Evolutionary conservation across 2,797 vertebrate genomes (phyloP).

Genomic region (Varecia variegata): DNA sequence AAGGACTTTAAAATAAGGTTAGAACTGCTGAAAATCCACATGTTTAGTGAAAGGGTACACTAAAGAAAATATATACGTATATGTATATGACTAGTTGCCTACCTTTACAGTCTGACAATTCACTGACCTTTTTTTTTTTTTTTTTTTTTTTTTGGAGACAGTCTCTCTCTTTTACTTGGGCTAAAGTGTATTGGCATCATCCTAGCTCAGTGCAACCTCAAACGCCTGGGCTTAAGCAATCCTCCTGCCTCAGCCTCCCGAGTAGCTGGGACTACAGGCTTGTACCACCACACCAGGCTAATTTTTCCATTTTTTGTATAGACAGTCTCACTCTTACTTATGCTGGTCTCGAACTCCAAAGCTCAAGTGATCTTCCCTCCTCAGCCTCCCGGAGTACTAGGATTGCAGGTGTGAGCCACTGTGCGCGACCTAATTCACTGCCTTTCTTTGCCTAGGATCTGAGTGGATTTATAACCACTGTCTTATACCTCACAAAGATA

Average conservation of each 20-base stretch:
- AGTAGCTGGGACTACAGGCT: neutral
- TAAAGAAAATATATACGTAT: neutral
- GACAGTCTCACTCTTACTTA: neutral
- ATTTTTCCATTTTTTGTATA: neutral
- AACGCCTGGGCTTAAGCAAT: neutral
- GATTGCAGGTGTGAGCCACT: neutral
- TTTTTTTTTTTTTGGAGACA: too few relatives aligned
- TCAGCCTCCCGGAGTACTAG: neutral
- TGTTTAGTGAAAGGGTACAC: neutral
- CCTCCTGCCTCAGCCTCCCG: neutral
- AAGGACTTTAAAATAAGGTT: neutral
- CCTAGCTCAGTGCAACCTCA: neutral
- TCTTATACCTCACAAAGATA: neutral
- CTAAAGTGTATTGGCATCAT: neutral
- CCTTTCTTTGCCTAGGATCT: neutral
- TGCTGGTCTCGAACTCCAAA: neutral
- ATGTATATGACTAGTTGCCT: neutral
- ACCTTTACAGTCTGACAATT: neutral
- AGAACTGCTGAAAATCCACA: neutral
- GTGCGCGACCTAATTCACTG: neutral
- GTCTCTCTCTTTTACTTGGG: neutral
- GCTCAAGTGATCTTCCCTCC: neutral
- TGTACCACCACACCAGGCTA: neutral
- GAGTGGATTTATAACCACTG: neutral
- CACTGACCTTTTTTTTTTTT: neutral